Conservation (phyloP, 2,888 invertebrate genomes). For the Orthosia cruda region DNA sequence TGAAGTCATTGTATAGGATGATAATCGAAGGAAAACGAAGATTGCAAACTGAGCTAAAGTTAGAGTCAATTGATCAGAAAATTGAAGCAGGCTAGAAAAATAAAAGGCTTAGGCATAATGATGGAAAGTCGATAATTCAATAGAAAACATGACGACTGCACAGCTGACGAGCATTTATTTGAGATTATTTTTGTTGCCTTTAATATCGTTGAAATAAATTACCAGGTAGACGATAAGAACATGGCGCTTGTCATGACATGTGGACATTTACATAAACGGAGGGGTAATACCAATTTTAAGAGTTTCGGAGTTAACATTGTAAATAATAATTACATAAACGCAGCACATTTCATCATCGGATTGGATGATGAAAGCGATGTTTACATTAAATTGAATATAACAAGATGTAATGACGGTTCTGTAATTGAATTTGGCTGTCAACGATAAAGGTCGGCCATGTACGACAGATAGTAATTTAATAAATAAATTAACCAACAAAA, state of each 20-base stretch:
- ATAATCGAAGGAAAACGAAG: slow-evolving; percentile 39
- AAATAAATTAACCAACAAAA: slow-evolving; percentile 60
- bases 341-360: slow-evolving; percentile 65
- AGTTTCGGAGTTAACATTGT: slow-evolving; percentile 34
- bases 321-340: slow-evolving; percentile 47
- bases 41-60: slow-evolving; percentile 20
- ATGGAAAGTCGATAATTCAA: slow-evolving; percentile 35
- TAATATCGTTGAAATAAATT: neutral
- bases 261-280: slow-evolving; percentile 20
- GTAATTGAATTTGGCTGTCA: slow-evolving; percentile 73
- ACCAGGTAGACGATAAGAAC: slow-evolving; percentile 2
- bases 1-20: slow-evolving; percentile 25
- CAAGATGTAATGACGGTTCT: slow-evolving; percentile 70
- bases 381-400: slow-evolving; percentile 72
- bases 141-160: slow-evolving; percentile 12
- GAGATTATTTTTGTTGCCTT: neutral
- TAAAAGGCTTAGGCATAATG: slow-evolving; percentile 24
- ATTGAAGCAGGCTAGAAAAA: slow-evolving; percentile 34
- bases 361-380: slow-evolving; percentile 69
- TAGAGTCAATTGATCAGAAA: slow-evolving; percentile 41
- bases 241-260: neutral
- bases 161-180: neutral
- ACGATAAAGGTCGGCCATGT: slow-evolving; percentile 62
- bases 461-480: slow-evolving; percentile 56
- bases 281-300: slow-evolving; percentile 18